Base-by-base conservation (phyloP, 2,888 invertebrate genomes). In the Agrotis segetum region DNA sequence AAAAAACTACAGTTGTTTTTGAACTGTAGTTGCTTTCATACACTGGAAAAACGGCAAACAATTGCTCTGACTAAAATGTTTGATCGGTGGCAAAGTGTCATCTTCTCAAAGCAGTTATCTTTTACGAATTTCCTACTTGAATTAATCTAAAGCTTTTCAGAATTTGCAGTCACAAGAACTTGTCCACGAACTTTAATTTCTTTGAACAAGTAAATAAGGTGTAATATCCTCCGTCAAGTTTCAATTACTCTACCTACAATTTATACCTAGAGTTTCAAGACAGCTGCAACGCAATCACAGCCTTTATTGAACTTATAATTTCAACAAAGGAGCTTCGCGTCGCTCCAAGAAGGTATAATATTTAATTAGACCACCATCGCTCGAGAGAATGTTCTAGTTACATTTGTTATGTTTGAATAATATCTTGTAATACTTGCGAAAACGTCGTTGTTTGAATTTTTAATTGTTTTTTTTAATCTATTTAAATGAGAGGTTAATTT, bases 281-380 rank as follows among this genome's bases (percentile, higher is more conserved):
- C 63, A 69, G 68, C 67, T 74, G 79, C 68, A 77, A 81, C 29
- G 79, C 69, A 79, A 74, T 81, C 74, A 82, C 66, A 65, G 72
- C 55, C 67, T 83, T 71, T 80, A 80, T 80, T 82, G 83, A 77
- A 82, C 81, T 83, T 83, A 71, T 77, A 80, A 80, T 83, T 80
- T 69, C 73, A 72, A 83, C 76, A 73, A 73, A 71, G 76, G 67
- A 69, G 60, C 72, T 55, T 50, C 71, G 71, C 73, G 69, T 71
- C 72, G 56, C 58, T 79, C 49, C 67, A 29, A 77, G 40, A 40
- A 40, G 40, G 73, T 82, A 72, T 47, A 83, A 83, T 80, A 83
- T 81, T 81, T 81, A 81, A 83, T 82, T 83, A 83, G 65, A 79
- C 67, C 64, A 75, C 75, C 71, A 82, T 60, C 66, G 71, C 70